Evolutionary conservation across 2,888 invertebrate species (phyloP).

Genomic region (Eupithecia subumbrata): DNA sequence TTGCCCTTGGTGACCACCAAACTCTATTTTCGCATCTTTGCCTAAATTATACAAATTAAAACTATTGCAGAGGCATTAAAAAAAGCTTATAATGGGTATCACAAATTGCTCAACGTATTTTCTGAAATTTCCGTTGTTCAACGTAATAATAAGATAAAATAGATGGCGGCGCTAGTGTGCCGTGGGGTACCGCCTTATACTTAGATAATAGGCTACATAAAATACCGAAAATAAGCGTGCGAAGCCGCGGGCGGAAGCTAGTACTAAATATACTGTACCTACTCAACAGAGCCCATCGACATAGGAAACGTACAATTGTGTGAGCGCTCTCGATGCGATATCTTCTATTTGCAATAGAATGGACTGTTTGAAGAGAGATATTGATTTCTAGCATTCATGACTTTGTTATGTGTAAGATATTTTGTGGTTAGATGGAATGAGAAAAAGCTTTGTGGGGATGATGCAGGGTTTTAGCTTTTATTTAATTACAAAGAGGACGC

Average conservation of each 20-base stretch:
- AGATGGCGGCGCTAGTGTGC: no score
- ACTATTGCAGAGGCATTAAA: no score
- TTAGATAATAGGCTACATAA: no score
- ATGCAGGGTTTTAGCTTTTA: neutral
- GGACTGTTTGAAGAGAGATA: constrained; percentile 4
- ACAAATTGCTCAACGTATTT: no score
- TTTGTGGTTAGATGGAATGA: neutral
- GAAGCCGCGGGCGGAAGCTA: neutral
- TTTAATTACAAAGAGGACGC: neutral
- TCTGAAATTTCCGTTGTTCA: no score
- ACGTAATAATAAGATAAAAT: no score
- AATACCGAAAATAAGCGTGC: no score
- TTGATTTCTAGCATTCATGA: neutral
- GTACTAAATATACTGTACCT: neutral
- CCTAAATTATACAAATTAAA: no score
- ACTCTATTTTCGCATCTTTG: no score
- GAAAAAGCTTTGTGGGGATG: neutral
- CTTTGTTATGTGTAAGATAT: neutral
- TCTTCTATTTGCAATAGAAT: constrained; percentile 1
- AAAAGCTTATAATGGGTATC: no score
- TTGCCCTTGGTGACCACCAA: no score
- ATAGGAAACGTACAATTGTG: neutral
- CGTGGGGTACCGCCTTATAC: no score
- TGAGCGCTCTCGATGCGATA: constrained; percentile 1
- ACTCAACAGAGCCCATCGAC: neutral